phyloP scores from a whole-genome alignment of 2,888 invertebrate species.

The Pammene aurita region DNA sequence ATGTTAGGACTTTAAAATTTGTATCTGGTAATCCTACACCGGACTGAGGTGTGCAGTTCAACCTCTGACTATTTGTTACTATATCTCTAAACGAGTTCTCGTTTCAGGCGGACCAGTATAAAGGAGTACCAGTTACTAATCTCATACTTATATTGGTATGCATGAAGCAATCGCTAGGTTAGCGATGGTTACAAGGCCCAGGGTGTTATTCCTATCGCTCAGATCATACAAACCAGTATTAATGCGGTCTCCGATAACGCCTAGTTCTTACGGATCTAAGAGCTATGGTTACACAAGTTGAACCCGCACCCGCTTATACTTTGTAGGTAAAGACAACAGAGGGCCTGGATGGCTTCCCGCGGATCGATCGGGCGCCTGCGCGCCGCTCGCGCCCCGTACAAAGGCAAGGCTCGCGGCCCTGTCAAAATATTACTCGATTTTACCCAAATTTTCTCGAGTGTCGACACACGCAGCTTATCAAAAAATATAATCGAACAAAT shows the following conservation, averaged over 20 bases:
- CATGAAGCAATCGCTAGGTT: not conserved
- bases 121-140: not conserved
- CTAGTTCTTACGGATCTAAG: not conserved
- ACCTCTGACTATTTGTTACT: constrained; percentile 33
- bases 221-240: not conserved
- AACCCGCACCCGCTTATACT: not conserved
- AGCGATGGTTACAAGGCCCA: not conserved
- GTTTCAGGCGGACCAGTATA: not conserved
- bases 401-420: constrained; percentile 68
- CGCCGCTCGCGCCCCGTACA: constrained; percentile 62
- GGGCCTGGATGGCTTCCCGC: constrained; percentile 54
- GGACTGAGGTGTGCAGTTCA: constrained; percentile 44
- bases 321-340: not conserved
- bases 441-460: constrained; percentile 59
- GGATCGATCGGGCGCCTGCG: constrained; percentile 79
- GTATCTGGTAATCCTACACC: not conserved
- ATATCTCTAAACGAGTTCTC: not conserved
- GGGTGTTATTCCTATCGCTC: not conserved
- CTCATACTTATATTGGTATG: not conserved
- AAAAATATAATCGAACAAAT: not conserved
- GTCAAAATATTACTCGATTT: constrained; percentile 73
- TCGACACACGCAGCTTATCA: constrained; percentile 42
- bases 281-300: not conserved
- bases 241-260: not conserved
- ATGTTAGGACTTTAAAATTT: not conserved